A percentile compares a stretch with the other conserved stretches of the same genome.
These are phyloP conservation scores for Nothoprocta pentlandii DNA, from an alignment of 2,113 vertebrate genomes.

Conservation along the genomic window DNA sequence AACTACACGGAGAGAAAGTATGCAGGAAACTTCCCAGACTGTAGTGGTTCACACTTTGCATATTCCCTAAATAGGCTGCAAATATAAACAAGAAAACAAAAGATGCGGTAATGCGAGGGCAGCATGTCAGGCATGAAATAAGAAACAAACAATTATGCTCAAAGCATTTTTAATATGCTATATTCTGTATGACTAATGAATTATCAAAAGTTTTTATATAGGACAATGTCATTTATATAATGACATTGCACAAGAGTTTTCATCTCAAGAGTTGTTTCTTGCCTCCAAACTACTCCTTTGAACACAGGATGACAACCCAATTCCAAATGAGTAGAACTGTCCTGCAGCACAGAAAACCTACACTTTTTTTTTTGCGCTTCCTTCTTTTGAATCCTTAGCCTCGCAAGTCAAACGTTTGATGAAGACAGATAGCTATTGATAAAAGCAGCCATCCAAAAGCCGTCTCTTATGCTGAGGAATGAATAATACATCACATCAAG, in stretches of 20 bases:
- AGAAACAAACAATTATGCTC: constrained; percentile 29
- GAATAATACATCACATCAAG: neutral
- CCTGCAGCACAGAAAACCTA: neutral
- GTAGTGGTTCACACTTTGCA: constrained; percentile 58
- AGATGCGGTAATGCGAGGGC: neutral
- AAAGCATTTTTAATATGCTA: neutral
- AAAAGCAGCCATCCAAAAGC: neutral
- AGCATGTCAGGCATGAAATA: constrained; percentile 13
- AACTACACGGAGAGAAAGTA: constrained; percentile 19
- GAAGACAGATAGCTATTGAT: neutral
- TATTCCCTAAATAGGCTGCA: constrained; percentile 40
- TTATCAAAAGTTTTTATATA: neutral
- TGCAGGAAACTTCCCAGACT: neutral
- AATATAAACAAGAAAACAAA: constrained; percentile 19
- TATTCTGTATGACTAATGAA: neutral
- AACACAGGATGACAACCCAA: constrained; percentile 52
- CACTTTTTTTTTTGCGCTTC: neutral
- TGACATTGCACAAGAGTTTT: neutral
- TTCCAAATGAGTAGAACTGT: neutral
- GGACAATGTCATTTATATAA: neutral
- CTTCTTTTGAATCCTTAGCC: neutral
- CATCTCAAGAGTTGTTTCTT: neutral
- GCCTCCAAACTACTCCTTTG: constrained; percentile 54
- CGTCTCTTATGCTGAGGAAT: neutral
- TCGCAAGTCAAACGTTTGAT: neutral